phyloP scores from a whole-genome alignment of 2,797 vertebrate genomes.

The Menidia menidia region DNA sequence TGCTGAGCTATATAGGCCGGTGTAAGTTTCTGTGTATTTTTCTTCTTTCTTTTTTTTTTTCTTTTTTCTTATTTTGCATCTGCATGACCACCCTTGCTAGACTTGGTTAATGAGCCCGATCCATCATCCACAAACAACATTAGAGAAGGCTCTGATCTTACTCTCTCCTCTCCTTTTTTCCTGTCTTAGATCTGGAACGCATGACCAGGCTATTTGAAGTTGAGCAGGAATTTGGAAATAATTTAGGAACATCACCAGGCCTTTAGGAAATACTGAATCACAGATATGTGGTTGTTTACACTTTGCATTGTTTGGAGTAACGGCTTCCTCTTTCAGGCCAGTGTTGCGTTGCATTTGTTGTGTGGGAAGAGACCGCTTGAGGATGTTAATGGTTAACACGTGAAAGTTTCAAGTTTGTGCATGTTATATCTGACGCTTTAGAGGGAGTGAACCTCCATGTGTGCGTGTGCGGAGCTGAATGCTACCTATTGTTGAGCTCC shows the following conservation, averaged over 20 bases:
- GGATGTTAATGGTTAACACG: conserved; percentile 73
- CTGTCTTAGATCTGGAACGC: conserved; percentile 18
- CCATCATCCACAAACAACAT: conserved; percentile 42
- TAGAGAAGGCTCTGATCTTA: conserved; percentile 34
- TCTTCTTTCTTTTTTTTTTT: too few relatives aligned
- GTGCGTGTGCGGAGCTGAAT: conserved; percentile 34
- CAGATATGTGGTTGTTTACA: conserved; percentile 46
- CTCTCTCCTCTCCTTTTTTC: neutral
- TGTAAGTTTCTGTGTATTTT: neutral
- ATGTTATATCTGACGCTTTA: conserved; percentile 54
- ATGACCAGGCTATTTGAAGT: conserved; percentile 38
- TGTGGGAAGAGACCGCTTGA: conserved; percentile 38
- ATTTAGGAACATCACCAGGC: conserved; percentile 31
- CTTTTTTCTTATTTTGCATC: conserved; percentile 11
- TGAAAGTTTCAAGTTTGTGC: conserved; percentile 64
- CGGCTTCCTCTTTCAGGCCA: conserved; percentile 44
- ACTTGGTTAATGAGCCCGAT: conserved; percentile 43
- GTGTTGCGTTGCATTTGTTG: conserved; percentile 38
- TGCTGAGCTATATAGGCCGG: neutral
- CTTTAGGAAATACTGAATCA: conserved; percentile 20
- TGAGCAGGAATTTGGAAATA: conserved; percentile 46
- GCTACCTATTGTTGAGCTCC: conserved; percentile 52
- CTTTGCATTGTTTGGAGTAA: conserved; percentile 34
- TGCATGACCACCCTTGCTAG: conserved; percentile 12
- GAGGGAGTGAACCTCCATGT: conserved; percentile 48